Evolutionary conservation across 2,888 invertebrate species (phyloP), one percentile per base, ranked within the genome.

Genomic region (Synanthedon formicaeformis): DNA sequence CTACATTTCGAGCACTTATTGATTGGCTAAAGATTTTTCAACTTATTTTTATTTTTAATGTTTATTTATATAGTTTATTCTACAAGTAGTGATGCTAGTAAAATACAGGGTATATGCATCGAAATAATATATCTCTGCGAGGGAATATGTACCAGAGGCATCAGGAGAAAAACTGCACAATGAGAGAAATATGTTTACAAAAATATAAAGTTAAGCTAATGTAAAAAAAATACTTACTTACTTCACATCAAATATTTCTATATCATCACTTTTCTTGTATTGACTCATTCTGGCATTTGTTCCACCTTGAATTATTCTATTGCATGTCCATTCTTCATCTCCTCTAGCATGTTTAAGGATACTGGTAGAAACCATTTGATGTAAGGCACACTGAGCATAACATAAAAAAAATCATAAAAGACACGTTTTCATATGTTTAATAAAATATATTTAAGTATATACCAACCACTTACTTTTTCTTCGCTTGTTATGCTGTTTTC

Each of bases 321-420:
- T 54, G 50, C 60, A 60, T 6, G 57, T 57, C 56, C 53, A 57
- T 53, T 69, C 71, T 73, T 92, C 92, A 60, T 91, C 91, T 0
- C 88, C 89, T 52, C 92, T 83, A 54, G 80, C 64, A 10, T 75
- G 73, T 0, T 71, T 71, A 59, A 91, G 89, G 23, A 91, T 80
- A 5, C 90, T 89, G 60, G 87, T 89, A 3, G 92, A 92, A 40
- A 92, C 65, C 90, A 92, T 91, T 50, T 89, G 90, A 69, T 92
- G 92, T 45, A 92, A 72, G 0, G 91, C 87, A 64, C 92, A 92
- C 91, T 91, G 63, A 65, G 34, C 8, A 34, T 2, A 8, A 34
- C 8, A 27, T 27, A 27, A 16, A 2, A 2, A 27, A 27, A 27
- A 27, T 27, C 34, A 34, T 34, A 34, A 34, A 27, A 8, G 0